Conservation (phyloP, 2,113 vertebrate species). For the Heterocephalus glaber region DNA sequence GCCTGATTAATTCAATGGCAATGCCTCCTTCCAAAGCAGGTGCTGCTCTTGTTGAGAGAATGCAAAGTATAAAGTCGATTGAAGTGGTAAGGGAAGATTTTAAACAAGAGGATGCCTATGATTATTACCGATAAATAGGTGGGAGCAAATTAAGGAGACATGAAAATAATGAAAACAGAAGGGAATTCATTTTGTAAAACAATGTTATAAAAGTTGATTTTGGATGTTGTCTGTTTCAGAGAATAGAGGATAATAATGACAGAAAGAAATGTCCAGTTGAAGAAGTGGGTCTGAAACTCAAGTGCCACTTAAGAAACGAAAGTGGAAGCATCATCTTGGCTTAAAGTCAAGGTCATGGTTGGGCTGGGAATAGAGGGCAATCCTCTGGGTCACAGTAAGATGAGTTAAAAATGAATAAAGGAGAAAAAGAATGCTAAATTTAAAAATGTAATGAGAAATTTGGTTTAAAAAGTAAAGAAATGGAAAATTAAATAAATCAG, state of each 20-base stretch:
- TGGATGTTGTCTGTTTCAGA: neutral
- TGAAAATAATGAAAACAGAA: neutral
- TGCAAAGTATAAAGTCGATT: neutral
- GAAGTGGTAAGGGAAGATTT: neutral
- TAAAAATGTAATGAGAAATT: neutral
- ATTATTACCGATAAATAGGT: neutral
- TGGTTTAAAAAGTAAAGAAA: neutral
- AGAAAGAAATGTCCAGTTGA: neutral
- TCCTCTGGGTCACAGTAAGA: neutral
- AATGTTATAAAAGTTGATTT: neutral
- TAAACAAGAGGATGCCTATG: neutral
- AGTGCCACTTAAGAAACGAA: neutral
- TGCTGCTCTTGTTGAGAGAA: neutral
- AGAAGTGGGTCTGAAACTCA: neutral
- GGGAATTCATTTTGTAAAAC: neutral
- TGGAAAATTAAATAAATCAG: neutral
- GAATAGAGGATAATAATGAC: neutral
- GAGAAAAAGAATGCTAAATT: neutral
- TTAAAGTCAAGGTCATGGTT: neutral
- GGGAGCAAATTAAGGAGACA: neutral
- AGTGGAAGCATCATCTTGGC: neutral
- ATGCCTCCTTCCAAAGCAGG: neutral
- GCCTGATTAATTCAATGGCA: neutral
- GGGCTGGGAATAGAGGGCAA: rapidly evolving
- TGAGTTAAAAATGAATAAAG: neutral